A percentile compares a stretch with the other conserved stretches of the same genome.
Conservation (phyloP, 2,888 invertebrate species). For the Cataglyphis altisquamis region DNA sequence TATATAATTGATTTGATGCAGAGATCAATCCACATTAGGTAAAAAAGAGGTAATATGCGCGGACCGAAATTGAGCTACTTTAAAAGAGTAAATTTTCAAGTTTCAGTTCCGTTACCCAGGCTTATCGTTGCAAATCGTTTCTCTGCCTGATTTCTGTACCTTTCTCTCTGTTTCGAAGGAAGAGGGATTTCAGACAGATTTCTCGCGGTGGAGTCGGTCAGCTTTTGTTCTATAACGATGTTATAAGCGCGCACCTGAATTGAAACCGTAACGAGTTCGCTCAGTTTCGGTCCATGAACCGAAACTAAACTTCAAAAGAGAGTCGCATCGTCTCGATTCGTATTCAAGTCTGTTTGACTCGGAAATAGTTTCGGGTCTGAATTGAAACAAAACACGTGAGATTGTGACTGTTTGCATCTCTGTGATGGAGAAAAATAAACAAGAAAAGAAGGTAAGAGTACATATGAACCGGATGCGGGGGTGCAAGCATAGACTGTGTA, state of each 20-base stretch:
- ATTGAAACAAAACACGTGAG: conserved; percentile 52
- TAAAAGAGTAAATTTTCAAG: conserved; percentile 2
- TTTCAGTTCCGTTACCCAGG: not conserved
- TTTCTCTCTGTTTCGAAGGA: not conserved
- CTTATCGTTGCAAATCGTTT: not conserved
- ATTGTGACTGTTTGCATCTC: conserved; percentile 35
- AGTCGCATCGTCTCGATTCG: conserved; percentile 13
- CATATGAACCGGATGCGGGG: conserved; percentile 15
- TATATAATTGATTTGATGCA: not conserved
- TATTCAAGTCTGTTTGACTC: conserved; percentile 1
- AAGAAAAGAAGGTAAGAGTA: conserved; percentile 16
- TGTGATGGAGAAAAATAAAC: conserved; percentile 18
- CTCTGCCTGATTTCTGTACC: conserved; percentile 4
- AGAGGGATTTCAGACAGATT: not conserved
- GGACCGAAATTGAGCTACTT: conserved; percentile 8
- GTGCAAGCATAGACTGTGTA: conserved; percentile 16
- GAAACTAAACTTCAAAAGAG: not conserved
- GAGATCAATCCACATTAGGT: not conserved
- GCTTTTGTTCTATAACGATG: conserved; percentile 26
- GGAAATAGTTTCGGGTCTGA: not conserved
- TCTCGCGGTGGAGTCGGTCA: conserved; percentile 20
- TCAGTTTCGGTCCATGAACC: conserved; percentile 14
- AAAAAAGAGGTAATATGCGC: not conserved
- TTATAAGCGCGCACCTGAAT: conserved; percentile 26
- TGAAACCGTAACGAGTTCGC: conserved; percentile 39